phyloP scores from a whole-genome alignment of 2,797 vertebrate species.

The Tapirus indicus region DNA sequence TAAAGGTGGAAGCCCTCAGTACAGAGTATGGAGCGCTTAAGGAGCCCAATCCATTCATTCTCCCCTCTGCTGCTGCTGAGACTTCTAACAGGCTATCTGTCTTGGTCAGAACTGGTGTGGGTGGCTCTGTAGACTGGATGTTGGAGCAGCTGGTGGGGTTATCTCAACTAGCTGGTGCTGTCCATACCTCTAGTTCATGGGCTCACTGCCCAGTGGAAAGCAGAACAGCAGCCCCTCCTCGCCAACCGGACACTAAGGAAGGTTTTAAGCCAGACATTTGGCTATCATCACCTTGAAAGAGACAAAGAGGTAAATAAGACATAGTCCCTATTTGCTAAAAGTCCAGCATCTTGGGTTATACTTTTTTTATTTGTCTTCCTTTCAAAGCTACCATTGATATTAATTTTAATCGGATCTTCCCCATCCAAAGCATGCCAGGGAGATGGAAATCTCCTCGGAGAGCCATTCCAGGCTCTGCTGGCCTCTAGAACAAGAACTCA shows the following conservation, averaged over 20 bases:
- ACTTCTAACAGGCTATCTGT: background rate
- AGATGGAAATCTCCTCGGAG: background rate
- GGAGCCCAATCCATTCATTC: background rate
- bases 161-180: background rate
- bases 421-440: background rate
- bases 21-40: background rate
- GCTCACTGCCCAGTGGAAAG: background rate
- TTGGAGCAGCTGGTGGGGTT: background rate
- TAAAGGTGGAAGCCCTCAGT: background rate
- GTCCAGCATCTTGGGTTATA: background rate
- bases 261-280: background rate
- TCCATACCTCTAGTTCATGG: background rate
- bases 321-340: constrained; percentile 8
- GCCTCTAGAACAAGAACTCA: background rate
- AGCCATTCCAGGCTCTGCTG: background rate
- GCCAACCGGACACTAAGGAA: background rate
- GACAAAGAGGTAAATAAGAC: background rate
- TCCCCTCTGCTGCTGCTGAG: background rate
- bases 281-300: background rate
- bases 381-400: background rate
- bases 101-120: background rate
- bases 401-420: constrained; percentile 4
- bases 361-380: constrained; percentile 18
- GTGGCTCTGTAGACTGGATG: background rate
- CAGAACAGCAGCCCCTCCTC: background rate